Evolutionary conservation across 2,797 vertebrate species (phyloP).

Genomic region (Ceryle rudis): DNA sequence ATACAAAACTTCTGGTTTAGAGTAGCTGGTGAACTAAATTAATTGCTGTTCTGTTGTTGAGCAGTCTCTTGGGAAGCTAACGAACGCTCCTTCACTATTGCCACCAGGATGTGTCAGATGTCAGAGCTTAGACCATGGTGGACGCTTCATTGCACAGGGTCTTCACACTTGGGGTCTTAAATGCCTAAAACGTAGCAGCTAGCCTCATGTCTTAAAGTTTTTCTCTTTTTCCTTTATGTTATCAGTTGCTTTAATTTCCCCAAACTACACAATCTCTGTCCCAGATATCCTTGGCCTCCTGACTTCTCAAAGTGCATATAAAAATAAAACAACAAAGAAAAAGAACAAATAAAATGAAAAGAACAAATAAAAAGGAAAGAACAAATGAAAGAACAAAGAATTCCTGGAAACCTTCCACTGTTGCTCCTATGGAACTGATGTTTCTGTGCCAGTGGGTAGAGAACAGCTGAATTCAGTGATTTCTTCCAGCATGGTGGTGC

Average conservation of each 20-base stretch:
- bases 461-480: not conserved
- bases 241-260: not conserved
- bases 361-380: not conserved
- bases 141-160: not conserved
- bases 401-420: not conserved
- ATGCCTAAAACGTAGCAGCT: not conserved
- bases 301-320: not conserved
- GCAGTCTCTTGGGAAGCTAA: not conserved
- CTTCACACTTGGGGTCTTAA: not conserved
- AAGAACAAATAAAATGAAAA: too few species aligned
- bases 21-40: not conserved
- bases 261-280: not conserved
- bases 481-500: not conserved
- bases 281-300: not conserved
- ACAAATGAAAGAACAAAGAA: not conserved
- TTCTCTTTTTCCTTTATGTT: not conserved
- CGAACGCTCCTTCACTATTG: fast-evolving
- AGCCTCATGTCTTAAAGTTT: not conserved
- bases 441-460: not conserved
- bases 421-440: not conserved
- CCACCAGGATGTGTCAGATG: not conserved
- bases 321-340: not conserved
- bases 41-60: not conserved
- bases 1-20: not conserved
- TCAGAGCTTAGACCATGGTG: not conserved